Base-by-base conservation (phyloP, 2,888 invertebrate species). In the Chloroclysta siterata region DNA sequence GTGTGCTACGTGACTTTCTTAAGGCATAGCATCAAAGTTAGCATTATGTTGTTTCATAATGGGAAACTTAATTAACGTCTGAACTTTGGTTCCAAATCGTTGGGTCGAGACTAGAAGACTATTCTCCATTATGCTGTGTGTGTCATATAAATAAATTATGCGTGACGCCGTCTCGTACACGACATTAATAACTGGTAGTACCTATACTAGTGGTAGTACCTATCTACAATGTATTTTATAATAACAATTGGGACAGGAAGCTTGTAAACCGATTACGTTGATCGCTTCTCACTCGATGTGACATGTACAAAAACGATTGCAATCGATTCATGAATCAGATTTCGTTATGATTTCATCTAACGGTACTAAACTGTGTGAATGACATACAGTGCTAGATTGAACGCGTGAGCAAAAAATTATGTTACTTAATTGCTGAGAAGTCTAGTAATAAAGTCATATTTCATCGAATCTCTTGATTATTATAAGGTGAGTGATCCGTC, bases 191-290 rank as follows among this genome's bases (percentile, higher is more conserved):
- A 83, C 86, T 84, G 76, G 84, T 87, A 87, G 83, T 87, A 39
- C 22, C 22, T 22, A 22, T 2, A 22, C 22, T 2, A 22, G 22
- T 22, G n/a, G n/a, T n/a, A n/a, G n/a, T n/a, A n/a, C n/a, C n/a
- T n/a, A 2, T 33, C 2, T 33, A 87, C 87, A 88, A 85, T 83
- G 81, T 72, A 78, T 71, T 84, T 89, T 88, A 88, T 80, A 89
- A 88, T 88, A 83, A 89, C 88, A 89, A 88, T 88, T 81, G 84
- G 76, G 75, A 80, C 87, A 85, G 87, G 88, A 88, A 88, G 88
- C 85, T 79, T 77, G 81, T 90, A 90, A 91, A 89, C 88, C 90
- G 91, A 91, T 91, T 92, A 91, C 79, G 81, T 72, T 86, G 89
- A 89, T 87, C 85, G 82, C 73, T 84, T 83, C 87, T 90, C 89